These are phyloP conservation scores for Muntiacus muntjak DNA, from an alignment of 2,113 vertebrate genomes.

Conservation along the genomic window DNA sequence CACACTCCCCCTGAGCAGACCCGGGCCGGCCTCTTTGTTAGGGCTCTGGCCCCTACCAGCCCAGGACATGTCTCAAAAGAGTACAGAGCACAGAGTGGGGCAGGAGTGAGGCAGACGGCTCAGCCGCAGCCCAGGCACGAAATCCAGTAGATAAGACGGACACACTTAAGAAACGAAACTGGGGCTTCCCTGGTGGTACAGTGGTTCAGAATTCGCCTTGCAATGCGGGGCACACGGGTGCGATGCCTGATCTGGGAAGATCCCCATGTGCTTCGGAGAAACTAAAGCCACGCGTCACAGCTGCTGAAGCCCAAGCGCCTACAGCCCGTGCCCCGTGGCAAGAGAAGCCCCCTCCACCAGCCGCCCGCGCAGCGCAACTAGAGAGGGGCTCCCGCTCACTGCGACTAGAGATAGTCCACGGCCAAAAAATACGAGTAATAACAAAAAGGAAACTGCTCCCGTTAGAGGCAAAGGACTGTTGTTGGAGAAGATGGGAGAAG, in stretches of 20 bases:
- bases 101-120: conserved; percentile 59
- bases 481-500: not conserved
- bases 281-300: too few species aligned
- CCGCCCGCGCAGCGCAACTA: accelerated
- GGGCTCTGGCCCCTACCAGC: conserved; percentile 63
- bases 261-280: not conserved
- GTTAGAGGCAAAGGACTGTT: not conserved
- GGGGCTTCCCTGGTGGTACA: not conserved
- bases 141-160: conserved; percentile 29
- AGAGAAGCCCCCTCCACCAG: not conserved
- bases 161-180: not conserved
- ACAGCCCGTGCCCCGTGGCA: not conserved
- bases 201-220: not conserved
- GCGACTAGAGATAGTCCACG: not conserved
- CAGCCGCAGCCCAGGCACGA: conserved; percentile 59
- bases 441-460: too few species aligned
- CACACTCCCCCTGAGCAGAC: conserved; percentile 47
- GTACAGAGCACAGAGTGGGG: conserved; percentile 66
- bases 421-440: not conserved
- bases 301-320: not conserved
- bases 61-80: conserved; percentile 70
- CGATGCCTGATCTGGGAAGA: not conserved
- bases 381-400: accelerated
- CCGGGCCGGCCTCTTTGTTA: conserved; percentile 60
- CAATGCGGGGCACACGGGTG: not conserved